Percentiles rank a stretch among this genome's conserved stretches.
Conservation (phyloP, 1,140 invertebrate species). For the Tetraneura akinire region DNA sequence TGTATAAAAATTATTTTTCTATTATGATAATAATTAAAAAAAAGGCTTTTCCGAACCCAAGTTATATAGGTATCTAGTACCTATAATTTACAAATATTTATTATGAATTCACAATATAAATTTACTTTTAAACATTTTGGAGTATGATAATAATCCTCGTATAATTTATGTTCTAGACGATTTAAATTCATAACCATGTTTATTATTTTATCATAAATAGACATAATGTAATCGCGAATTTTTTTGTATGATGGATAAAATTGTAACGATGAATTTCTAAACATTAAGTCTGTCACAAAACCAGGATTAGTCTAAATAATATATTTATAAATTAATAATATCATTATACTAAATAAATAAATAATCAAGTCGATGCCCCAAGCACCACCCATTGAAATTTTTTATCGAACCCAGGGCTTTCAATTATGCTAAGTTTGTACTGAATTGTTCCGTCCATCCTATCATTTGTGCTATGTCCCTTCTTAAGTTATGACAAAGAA, state of each 20-base stretch:
- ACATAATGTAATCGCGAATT: conserved; percentile 39
- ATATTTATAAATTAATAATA: background rate
- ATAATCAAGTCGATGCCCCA: no score
- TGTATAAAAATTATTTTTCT: no score
- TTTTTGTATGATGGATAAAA: conserved; percentile 23
- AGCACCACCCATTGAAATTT: no score
- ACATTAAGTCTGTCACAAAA: conserved; percentile 39
- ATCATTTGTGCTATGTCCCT: no score
- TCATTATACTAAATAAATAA: no score
- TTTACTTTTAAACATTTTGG: conserved; percentile 30
- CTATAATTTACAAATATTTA: background rate
- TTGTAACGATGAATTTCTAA: conserved; percentile 25
- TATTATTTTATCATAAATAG: conserved; percentile 38
- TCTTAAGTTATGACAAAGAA: no score
- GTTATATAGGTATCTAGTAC: no score
- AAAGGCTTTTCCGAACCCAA: no score
- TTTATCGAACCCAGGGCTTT: no score
- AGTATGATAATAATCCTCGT: conserved; percentile 11
- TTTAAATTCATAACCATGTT: conserved; percentile 38
- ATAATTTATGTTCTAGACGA: conserved; percentile 34
- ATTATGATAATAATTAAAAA: no score
- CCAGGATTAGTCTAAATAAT: conserved; percentile 39
- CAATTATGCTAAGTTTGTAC: no score
- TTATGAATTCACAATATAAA: background rate
- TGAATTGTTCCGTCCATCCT: no score